Evolutionary conservation across 2,888 invertebrate species (phyloP), one percentile per base, ranked within the genome.

Genomic region (Trissoscelio sp.): DNA sequence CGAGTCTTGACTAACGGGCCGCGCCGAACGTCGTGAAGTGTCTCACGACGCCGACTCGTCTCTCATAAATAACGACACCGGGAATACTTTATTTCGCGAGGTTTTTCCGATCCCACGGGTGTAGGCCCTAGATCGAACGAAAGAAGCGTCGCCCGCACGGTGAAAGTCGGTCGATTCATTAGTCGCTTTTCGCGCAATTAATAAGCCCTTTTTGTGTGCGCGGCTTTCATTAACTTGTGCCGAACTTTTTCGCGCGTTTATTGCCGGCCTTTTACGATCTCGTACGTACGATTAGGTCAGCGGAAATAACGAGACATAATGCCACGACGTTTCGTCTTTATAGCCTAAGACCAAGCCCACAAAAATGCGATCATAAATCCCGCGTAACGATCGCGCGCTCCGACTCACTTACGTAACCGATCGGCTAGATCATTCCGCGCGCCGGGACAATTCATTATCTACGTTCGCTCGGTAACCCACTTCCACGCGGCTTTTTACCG

Each of bases 1-100:
- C 79, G 80, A 83, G 83, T 85, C 84, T 85, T 85, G 84, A 87
- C 78, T 88, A 88, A 89, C 87, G 87, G 87, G 81, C 84, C 70
- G 81, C 75, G 64, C 83, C 55, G 75, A 81, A 77, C 81, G n/a
- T n/a, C 86, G 82, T 84, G 83, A 86, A 86, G 78, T 80, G 84
- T 87, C 82, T 83, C 83, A 85, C 84, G 69, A 70, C 42, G 55
- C 37, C 46, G 83, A 83, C 85, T 85, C 81, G 79, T 81, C 82
- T 74, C 67, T 79, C 86, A 83, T 87, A 86, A 88, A 86, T 86
- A 84, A 85, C 83, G 46, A 67, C 66, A 79, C 82, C 46, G 80
- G 74, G 57, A n/a, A n/a, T 48, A 51, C 51, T 60, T 67, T 46
- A 79, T 83, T 84, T 82, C 70, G 24, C 11, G 11, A 5, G 6